These are phyloP conservation scores for Serrognathus titanus DNA, from an alignment of 2,888 invertebrate genomes.

Conservation along the genomic window DNA sequence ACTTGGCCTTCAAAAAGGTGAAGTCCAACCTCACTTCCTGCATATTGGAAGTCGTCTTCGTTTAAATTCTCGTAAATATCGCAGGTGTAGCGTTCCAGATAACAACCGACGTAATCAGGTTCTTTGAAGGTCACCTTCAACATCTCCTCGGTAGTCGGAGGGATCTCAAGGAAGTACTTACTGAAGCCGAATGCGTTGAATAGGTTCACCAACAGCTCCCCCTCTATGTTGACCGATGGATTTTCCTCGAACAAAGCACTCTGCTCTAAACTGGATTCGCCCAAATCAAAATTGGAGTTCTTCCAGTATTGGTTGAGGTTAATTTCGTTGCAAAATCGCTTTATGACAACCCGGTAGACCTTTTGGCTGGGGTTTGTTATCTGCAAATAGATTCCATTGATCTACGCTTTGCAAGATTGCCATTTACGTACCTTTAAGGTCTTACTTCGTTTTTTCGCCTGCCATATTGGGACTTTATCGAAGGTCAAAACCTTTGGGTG, in stretches of 20 bases:
- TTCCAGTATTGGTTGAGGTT: slow-evolving; percentile 5
- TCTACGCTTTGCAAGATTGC: background rate
- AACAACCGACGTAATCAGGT: slow-evolving; percentile 24
- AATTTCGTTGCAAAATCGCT: slow-evolving; percentile 6
- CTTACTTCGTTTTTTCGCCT: background rate
- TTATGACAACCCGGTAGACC: slow-evolving; percentile 5
- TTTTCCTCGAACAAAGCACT: background rate
- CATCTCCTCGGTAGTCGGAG: slow-evolving; percentile 12
- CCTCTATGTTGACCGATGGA: slow-evolving; percentile 13
- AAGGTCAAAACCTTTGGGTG: background rate
- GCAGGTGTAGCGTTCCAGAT: slow-evolving; percentile 12
- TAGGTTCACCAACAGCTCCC: slow-evolving; percentile 19
- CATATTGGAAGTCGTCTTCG: slow-evolving; percentile 5
- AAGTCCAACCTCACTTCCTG: slow-evolving; percentile 18
- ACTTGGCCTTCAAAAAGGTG: background rate
- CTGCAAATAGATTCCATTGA: slow-evolving; percentile 2
- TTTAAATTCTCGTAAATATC: background rate
- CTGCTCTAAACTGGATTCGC: background rate
- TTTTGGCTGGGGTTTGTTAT: slow-evolving; percentile 3
- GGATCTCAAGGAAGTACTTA: slow-evolving; percentile 21
- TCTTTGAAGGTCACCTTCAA: slow-evolving; percentile 26
- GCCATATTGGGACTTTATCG: slow-evolving; percentile 10
- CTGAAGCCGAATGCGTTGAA: slow-evolving; percentile 28
- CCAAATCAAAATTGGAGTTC: background rate
- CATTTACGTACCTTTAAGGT: background rate